Base-by-base conservation (phyloP, 2,888 invertebrate genomes). In the Sminthurinus aureus region DNA sequence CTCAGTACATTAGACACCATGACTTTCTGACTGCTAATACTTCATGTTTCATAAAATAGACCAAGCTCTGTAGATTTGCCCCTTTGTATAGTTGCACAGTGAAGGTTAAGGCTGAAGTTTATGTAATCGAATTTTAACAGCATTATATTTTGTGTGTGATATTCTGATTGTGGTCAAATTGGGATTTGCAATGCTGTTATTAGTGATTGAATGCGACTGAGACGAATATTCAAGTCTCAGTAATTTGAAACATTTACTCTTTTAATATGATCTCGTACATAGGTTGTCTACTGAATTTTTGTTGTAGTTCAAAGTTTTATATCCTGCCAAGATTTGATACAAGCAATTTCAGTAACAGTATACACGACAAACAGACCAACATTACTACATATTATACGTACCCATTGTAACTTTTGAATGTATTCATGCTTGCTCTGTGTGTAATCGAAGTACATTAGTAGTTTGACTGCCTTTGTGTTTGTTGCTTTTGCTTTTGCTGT, bases 71-170 rank as follows among this genome's bases (percentile, higher is more conserved):
- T 22, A 71, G 8, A 24, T 38, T 38, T 38, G n/a, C n/a, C 38
- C 38, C 38, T 38, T 38, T 38, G 38, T 38, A 38, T 38, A 38
- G 4, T 15, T 75, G 50, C 58, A 20, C 58, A 22, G 20, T 58
- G 76, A 76, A 76, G 76, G 76, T 76, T 58, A 76, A 76, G 76
- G 76, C 58, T 76, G 58, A 4, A 4, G 6, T 71, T 71, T 71
- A 12, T 9, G 24, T 26, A 24, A 71, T 71, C 12, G 67, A 20
- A 67, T 71, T 71, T 71, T 71, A 9, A 26, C 24, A 26, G 13
- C 20, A 71, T 13, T 26, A 6, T 71, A 24, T 71, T 71, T 26
- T 24, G 9, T 66, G 66, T 18, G 58, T 66, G 18, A 11, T n/a
- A 4, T 24, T 26, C 8, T 22, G 11, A 71, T 71, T 71, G 71